These are phyloP conservation scores for Cydia amplana DNA, from an alignment of 1,140 invertebrate species.

Conservation along the genomic window DNA sequence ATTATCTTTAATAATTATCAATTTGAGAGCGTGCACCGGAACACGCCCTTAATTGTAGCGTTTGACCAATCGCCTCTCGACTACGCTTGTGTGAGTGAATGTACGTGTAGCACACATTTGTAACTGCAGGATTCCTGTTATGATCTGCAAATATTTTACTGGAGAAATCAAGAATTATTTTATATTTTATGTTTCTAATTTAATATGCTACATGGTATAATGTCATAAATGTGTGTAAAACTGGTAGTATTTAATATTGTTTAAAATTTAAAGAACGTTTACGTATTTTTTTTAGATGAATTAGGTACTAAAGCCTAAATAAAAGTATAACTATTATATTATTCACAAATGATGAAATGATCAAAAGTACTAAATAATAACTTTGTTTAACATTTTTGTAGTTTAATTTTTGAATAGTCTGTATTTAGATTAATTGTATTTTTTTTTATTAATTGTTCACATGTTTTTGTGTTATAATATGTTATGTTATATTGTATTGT, in stretches of 20 bases:
- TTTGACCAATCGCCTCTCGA: slow-evolving; percentile 23
- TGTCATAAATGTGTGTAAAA: slow-evolving; percentile 2
- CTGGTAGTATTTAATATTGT: not conserved
- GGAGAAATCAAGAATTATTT: not conserved
- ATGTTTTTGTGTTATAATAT: no score
- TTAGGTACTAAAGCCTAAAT: no score
- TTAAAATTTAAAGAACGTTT: not conserved
- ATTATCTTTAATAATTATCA: not conserved
- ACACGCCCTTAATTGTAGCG: not conserved
- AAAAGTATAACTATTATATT: no score
- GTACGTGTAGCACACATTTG: slow-evolving; percentile 22
- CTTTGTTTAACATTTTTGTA: no score
- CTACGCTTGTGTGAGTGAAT: slow-evolving; percentile 22
- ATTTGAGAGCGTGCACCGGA: not conserved
- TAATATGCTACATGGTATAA: not conserved
- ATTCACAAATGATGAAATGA: no score
- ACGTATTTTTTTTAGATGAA: not conserved
- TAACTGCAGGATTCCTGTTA: not conserved
- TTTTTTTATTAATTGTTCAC: no score
- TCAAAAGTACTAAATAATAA: no score
- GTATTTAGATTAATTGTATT: no score
- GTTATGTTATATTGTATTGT: no score
- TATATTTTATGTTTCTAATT: not conserved
- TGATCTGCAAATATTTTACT: not conserved
- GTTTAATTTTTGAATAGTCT: no score